Conservation (phyloP, 2,888 invertebrate genomes). For the Theodoxus fluviatilis region DNA sequence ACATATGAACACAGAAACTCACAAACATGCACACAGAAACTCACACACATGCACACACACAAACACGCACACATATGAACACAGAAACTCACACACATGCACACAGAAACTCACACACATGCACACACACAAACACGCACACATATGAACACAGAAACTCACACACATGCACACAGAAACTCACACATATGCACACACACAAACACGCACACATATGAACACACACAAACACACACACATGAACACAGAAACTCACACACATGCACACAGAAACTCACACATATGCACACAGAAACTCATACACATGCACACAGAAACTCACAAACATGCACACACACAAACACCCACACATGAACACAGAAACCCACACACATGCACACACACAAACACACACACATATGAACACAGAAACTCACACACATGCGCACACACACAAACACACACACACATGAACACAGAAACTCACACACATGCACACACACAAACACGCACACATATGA, state of each 20-base stretch:
- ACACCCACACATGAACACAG: neutral
- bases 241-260: neutral
- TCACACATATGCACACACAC: neutral
- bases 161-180: neutral
- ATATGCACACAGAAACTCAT: neutral
- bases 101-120: neutral
- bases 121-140: too few relatives aligned
- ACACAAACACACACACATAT: neutral
- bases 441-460: too few relatives aligned
- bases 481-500: neutral
- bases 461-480: neutral
- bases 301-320: neutral
- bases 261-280: neutral
- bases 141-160: neutral
- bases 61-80: neutral
- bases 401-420: neutral
- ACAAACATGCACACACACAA: too few relatives aligned
- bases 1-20: neutral
- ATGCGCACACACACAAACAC: neutral
- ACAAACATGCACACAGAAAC: too few relatives aligned
- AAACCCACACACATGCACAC: neutral
- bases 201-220: neutral
- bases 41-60: neutral
- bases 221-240: too few relatives aligned
- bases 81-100: neutral